Evolutionary conservation across 2,888 invertebrate species (phyloP).

Genomic region (Aradus depressus): DNA sequence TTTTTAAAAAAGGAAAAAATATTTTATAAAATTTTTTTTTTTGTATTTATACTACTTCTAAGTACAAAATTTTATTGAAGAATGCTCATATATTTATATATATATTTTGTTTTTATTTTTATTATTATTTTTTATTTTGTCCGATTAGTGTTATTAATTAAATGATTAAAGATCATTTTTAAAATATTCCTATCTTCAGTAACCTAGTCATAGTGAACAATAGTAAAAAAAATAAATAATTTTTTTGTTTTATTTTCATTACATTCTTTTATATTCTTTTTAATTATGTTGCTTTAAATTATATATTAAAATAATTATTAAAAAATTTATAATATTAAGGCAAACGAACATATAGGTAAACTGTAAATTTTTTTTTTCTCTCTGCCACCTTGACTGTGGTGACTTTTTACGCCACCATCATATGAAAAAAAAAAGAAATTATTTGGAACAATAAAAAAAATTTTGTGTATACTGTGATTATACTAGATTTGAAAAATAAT

Average conservation of each 20-base stretch:
- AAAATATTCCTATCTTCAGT: conserved; percentile 18
- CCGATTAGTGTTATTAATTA: conserved; percentile 11
- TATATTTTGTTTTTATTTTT: too few relatives aligned
- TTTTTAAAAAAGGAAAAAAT: too few relatives aligned
- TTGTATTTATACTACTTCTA: conserved; percentile 16
- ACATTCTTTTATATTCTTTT: too few relatives aligned
- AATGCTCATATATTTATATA: conserved; percentile 19
- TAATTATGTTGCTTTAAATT: too few relatives aligned
- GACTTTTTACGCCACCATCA: too few relatives aligned
- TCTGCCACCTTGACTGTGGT: background rate
- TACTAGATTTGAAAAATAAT: too few relatives aligned
- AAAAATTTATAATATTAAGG: conserved; percentile 10
- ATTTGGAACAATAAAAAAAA: too few relatives aligned
- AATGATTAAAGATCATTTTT: too few relatives aligned
- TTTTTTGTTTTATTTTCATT: conserved; percentile 16
- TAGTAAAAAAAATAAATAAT: conserved; percentile 10
- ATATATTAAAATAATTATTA: too few relatives aligned
- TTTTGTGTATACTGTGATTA: too few relatives aligned
- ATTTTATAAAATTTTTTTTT: conserved; percentile 11
- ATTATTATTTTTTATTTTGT: too few relatives aligned
- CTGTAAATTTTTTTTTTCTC: conserved; percentile 10
- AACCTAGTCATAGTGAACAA: conserved; percentile 19
- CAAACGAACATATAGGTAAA: conserved; percentile 13
- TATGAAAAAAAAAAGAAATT: too few relatives aligned
- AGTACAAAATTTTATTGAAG: conserved; percentile 15